Evolutionary conservation across 1,140 invertebrate species (phyloP).

Genomic region (Lasioglossum baleicum): DNA sequence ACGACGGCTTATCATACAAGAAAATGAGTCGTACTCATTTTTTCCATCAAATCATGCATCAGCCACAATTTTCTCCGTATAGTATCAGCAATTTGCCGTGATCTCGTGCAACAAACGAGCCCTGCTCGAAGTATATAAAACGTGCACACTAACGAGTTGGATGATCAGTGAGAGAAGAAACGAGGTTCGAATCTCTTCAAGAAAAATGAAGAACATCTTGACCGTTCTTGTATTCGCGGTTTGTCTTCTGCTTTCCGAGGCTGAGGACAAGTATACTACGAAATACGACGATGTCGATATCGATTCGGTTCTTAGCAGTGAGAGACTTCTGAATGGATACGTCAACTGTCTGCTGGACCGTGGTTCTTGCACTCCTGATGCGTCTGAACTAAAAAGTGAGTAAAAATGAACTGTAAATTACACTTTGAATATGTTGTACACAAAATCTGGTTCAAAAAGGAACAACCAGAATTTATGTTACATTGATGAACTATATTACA

Average conservation of each 20-base stretch:
- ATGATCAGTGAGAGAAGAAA: conserved; percentile 44
- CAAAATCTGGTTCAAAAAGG: no score
- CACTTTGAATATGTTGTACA: background rate
- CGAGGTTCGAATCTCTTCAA: conserved; percentile 13
- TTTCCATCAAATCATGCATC: conserved; percentile 47
- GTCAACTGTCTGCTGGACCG: conserved; percentile 80
- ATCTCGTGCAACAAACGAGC: conserved; percentile 65
- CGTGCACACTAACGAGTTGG: conserved; percentile 38
- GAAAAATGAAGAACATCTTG: conserved; percentile 47
- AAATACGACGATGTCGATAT: conserved; percentile 82
- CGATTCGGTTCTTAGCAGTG: conserved; percentile 79
- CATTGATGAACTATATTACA: no score
- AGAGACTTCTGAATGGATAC: conserved; percentile 80
- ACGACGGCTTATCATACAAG: background rate
- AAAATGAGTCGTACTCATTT: conserved; percentile 32
- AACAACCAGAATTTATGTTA: no score
- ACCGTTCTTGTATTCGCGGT: background rate
- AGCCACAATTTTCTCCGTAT: conserved; percentile 21
- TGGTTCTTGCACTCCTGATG: conserved; percentile 80
- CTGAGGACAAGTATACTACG: conserved; percentile 77
- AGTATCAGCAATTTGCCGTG: conserved; percentile 20
- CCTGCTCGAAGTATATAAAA: conserved; percentile 49
- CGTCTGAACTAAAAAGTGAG: conserved; percentile 80
- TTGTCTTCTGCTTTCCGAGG: background rate
- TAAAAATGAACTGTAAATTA: background rate